phyloP scores from a whole-genome alignment of 2,113 vertebrate genomes.

The Atherinomorus stipes region DNA sequence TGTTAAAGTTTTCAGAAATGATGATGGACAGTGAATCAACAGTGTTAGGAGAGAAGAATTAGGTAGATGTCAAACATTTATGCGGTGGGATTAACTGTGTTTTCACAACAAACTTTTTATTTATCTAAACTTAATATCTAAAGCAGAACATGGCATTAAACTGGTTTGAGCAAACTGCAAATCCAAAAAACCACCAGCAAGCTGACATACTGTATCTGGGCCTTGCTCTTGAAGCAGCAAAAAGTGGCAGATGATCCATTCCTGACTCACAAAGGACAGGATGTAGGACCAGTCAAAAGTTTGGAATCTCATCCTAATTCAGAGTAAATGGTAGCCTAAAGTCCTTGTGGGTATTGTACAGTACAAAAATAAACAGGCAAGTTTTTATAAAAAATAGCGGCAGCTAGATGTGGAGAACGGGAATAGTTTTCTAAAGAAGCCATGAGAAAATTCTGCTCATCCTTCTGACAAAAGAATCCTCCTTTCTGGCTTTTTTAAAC shows the following conservation, averaged over 20 bases:
- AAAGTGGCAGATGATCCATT: not conserved
- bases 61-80: too few relatives aligned
- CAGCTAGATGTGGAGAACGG: not conserved
- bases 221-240: too few relatives aligned
- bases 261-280: not conserved
- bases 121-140: too few relatives aligned
- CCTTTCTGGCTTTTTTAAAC: constrained; percentile 33
- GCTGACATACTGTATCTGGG: too few relatives aligned
- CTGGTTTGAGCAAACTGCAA: too few relatives aligned
- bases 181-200: too few relatives aligned
- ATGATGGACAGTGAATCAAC: too few relatives aligned
- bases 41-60: too few relatives aligned
- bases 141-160: too few relatives aligned
- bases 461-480: constrained; percentile 37
- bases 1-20: too few relatives aligned
- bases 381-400: constrained; percentile 20
- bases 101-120: too few relatives aligned
- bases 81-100: too few relatives aligned
- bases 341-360: not conserved
- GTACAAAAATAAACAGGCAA: not conserved
- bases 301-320: not conserved
- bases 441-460: not conserved
- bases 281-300: not conserved
- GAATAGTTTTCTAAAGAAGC: constrained; percentile 13
- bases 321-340: not conserved